phyloP scores from a whole-genome alignment of 2,797 vertebrate genomes.

The Fistularia tabacaria region DNA sequence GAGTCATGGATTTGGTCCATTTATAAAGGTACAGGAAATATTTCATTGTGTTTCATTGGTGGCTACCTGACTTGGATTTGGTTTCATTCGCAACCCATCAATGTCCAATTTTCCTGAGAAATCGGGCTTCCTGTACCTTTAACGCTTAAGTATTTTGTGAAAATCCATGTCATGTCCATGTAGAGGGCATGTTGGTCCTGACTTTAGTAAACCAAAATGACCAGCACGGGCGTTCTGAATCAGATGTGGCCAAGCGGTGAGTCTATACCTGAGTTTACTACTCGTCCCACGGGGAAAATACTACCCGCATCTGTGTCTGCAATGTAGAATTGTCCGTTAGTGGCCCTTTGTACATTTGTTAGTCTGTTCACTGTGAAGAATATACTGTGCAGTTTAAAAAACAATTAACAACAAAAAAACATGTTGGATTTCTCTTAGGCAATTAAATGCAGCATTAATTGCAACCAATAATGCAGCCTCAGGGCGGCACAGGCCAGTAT shows the following conservation, averaged over 20 bases:
- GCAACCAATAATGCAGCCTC: no score
- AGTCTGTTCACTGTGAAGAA: background rate
- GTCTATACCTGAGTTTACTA: constrained; percentile 23
- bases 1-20: no score
- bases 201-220: background rate
- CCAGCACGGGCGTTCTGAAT: background rate
- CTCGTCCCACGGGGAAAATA: constrained; percentile 30
- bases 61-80: no score
- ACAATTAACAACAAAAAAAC: background rate
- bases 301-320: constrained; percentile 44
- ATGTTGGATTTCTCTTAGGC: background rate
- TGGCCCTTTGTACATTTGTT: background rate
- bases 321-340: constrained; percentile 44
- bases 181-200: background rate
- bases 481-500: no score
- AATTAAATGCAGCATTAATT: no score
- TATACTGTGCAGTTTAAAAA: background rate
- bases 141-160: no score
- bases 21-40: no score
- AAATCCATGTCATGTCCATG: no score
- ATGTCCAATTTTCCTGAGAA: no score
- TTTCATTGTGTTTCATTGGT: no score
- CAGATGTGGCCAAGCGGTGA: background rate
- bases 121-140: no score
- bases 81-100: no score